Evolutionary conservation across 2,888 invertebrate species (phyloP).

Genomic region (Mythimna pallens): DNA sequence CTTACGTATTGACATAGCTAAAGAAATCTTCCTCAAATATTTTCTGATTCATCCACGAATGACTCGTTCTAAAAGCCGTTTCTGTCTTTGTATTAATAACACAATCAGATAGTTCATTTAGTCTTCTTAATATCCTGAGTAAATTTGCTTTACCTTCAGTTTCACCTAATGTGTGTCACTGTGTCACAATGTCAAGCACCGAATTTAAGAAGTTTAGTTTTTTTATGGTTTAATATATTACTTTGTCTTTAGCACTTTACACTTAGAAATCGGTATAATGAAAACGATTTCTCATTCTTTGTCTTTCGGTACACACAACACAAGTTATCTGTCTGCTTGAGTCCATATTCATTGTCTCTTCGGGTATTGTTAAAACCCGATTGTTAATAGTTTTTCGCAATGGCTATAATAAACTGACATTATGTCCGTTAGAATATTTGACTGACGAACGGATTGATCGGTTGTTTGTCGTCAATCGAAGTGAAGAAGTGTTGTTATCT

Average conservation of each 20-base stretch:
- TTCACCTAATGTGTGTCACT: constrained; percentile 47
- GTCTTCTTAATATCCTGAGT: constrained; percentile 27
- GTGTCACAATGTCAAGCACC: constrained; percentile 59
- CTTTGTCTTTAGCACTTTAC: constrained; percentile 59
- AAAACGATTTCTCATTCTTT: constrained; percentile 61
- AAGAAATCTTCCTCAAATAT: constrained; percentile 98
- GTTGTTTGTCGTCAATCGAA: constrained; percentile 81
- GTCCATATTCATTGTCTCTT: constrained; percentile 64
- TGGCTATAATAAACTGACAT: constrained; percentile 84
- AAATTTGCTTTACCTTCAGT: constrained; percentile 32
- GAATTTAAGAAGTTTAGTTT: constrained; percentile 49
- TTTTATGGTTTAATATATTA: constrained; percentile 50
- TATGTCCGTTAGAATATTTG: constrained; percentile 84
- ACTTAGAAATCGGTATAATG: constrained; percentile 61
- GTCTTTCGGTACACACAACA: constrained; percentile 72
- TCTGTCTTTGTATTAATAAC: constrained; percentile 99
- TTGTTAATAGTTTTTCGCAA: constrained; percentile 59
- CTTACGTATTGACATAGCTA: no score
- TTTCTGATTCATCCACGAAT: constrained; percentile 98
- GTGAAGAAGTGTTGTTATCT: constrained; percentile 84
- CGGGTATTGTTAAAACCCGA: constrained; percentile 55
- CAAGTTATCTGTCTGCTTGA: constrained; percentile 68
- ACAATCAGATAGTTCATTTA: constrained; percentile 29
- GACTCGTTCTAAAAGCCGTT: constrained; percentile 98
- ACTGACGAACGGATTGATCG: constrained; percentile 82